Percentiles rank a stretch among this genome's conserved stretches.
phyloP scores from a whole-genome alignment of 1,140 invertebrate species.

The Aphaenogaster ashmeadi region DNA sequence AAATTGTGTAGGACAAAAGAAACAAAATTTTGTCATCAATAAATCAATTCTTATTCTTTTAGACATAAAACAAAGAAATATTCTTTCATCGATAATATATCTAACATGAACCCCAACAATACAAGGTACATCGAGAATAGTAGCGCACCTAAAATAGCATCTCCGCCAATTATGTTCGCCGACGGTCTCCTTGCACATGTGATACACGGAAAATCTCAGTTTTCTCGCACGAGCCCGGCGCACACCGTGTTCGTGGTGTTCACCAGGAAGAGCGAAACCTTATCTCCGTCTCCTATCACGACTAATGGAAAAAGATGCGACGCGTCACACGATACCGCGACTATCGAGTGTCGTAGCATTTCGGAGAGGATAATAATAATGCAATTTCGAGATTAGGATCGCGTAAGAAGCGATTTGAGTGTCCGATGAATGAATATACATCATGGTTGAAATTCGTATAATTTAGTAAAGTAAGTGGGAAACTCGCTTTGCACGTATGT shows the following conservation, averaged over 20 bases:
- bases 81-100: not conserved
- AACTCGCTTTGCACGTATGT: not conserved
- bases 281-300: constrained; percentile 61
- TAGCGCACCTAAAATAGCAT: constrained; percentile 27
- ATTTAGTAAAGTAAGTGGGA: constrained; percentile 48
- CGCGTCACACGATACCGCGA: constrained; percentile 63
- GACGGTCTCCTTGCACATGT: constrained; percentile 42
- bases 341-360: constrained; percentile 69
- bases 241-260: constrained; percentile 31
- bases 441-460: constrained; percentile 49
- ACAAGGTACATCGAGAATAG: not conserved
- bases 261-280: constrained; percentile 56
- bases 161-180: constrained; percentile 50
- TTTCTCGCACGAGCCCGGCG: constrained; percentile 19
- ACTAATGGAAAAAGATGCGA: constrained; percentile 68
- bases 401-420: constrained; percentile 38
- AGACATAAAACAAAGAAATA: not conserved
- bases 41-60: not conserved
- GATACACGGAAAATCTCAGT: constrained; percentile 38
- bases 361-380: constrained; percentile 70
- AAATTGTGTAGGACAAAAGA: not conserved
- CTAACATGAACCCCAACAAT: not conserved
- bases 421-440: constrained; percentile 38
- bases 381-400: constrained; percentile 58
- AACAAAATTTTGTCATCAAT: not conserved